Evolutionary conservation across 2,797 vertebrate species (phyloP).

Genomic region (Myripristis murdjan): DNA sequence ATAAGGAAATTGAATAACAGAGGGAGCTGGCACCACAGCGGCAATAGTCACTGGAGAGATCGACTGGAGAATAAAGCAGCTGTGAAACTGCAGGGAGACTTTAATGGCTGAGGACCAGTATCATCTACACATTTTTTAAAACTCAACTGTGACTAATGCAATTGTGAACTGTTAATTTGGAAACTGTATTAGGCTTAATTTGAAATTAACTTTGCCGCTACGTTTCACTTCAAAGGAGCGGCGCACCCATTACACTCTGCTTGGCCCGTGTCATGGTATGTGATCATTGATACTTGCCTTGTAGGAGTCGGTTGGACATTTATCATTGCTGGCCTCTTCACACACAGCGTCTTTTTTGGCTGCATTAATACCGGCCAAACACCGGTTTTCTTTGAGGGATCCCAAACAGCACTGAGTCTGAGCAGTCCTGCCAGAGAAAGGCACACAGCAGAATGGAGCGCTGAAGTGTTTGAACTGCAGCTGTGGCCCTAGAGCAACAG

Average conservation of each 20-base stretch:
- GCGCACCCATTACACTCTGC: conserved; percentile 41
- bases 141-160: conserved; percentile 40
- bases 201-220: conserved; percentile 41
- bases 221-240: conserved; percentile 16
- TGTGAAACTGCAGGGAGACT: conserved; percentile 15
- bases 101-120: conserved; percentile 1
- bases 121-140: conserved; percentile 37
- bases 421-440: conserved; percentile 85
- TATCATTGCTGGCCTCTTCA: conserved; percentile 76
- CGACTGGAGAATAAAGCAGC: conserved; percentile 5
- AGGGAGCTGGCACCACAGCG: conserved; percentile 29
- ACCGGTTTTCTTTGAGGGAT: conserved; percentile 88
- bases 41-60: conserved; percentile 27
- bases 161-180: conserved; percentile 40
- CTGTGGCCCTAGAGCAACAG: conserved; percentile 31
- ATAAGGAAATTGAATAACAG: conserved; percentile 63
- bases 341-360: conserved; percentile 89
- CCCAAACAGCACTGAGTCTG: conserved; percentile 92
- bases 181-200: conserved; percentile 34
- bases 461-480: conserved; percentile 50
- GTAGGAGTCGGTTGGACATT: conserved; percentile 86
- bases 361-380: conserved; percentile 88
- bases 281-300: conserved; percentile 85
- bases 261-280: conserved; percentile 32
- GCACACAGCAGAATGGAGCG: conserved; percentile 43